phyloP scores from a whole-genome alignment of 2,888 invertebrate species.

The Dusona sp. region DNA sequence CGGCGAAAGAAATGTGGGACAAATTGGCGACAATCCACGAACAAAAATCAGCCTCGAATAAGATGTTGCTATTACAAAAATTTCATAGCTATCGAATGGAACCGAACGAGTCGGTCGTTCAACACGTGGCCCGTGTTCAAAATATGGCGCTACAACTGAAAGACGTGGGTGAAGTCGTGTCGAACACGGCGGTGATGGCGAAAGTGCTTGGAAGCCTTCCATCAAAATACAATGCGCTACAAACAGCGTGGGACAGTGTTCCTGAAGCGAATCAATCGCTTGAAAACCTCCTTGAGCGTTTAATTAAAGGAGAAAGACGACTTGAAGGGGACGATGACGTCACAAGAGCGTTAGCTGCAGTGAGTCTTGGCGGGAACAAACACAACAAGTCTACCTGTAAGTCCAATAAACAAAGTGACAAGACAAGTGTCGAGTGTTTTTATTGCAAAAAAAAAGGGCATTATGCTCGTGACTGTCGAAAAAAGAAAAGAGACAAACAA shows the following conservation, averaged over 20 bases:
- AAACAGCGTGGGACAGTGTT: slow-evolving; percentile 72
- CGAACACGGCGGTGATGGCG: slow-evolving; percentile 69
- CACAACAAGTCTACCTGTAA: no score
- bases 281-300: no score
- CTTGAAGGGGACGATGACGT: no score
- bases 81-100: slow-evolving; percentile 70
- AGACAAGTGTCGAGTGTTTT: no score
- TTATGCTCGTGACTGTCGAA: no score
- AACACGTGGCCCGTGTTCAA: slow-evolving; percentile 36
- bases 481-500: no score
- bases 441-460: no score
- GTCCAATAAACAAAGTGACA: no score
- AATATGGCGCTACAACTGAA: slow-evolving; percentile 71
- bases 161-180: slow-evolving; percentile 71
- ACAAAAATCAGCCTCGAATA: slow-evolving; percentile 72
- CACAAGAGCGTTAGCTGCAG: neutral
- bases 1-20: no score
- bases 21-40: slow-evolving; percentile 69
- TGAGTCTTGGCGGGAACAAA: no score
- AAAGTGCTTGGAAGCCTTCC: slow-evolving; percentile 73
- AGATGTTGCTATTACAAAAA: slow-evolving; percentile 67
- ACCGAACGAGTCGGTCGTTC: slow-evolving; percentile 64
- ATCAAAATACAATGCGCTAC: slow-evolving; percentile 68
- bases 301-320: no score
- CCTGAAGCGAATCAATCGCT: neutral